Evolutionary conservation across 2,888 invertebrate species (phyloP).

Genomic region (Nemotelus nigrinus): DNA sequence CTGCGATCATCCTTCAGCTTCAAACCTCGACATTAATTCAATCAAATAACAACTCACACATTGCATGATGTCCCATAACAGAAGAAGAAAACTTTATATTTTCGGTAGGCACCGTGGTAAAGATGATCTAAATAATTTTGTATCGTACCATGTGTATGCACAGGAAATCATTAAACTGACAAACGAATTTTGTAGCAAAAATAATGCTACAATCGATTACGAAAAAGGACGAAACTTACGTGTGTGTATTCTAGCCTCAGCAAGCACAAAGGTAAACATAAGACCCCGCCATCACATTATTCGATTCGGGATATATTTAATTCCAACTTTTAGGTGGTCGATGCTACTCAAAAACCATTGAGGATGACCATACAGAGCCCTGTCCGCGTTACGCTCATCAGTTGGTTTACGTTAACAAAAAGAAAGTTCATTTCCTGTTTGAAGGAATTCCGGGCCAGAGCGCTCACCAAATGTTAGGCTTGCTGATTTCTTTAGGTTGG

Average conservation of each 20-base stretch:
- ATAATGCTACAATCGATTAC: slow-evolving; percentile 82
- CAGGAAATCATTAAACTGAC: slow-evolving; percentile 72
- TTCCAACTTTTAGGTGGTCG: slow-evolving; percentile 76
- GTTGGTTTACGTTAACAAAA: slow-evolving; percentile 77
- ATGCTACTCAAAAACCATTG: slow-evolving; percentile 70
- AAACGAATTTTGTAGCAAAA: slow-evolving; percentile 66
- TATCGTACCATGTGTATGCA: slow-evolving; percentile 82
- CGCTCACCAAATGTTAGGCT: slow-evolving; percentile 76
- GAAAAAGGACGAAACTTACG: slow-evolving; percentile 84
- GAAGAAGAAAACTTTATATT: slow-evolving; percentile 79
- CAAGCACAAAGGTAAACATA: slow-evolving; percentile 84
- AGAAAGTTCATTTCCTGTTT: slow-evolving; percentile 81
- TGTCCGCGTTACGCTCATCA: slow-evolving; percentile 88
- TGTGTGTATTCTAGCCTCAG: slow-evolving; percentile 86
- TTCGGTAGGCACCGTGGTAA: slow-evolving; percentile 89
- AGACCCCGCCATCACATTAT: slow-evolving; percentile 71
- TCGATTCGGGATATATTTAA: slow-evolving; percentile 88
- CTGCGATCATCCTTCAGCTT: slow-evolving; percentile 66
- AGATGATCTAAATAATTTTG: slow-evolving; percentile 85
- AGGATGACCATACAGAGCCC: slow-evolving; percentile 67
- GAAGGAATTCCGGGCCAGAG: slow-evolving; percentile 88
- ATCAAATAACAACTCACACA: slow-evolving; percentile 85
- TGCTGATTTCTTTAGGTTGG: slow-evolving; percentile 88
- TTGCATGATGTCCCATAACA: slow-evolving; percentile 89
- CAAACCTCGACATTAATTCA: slow-evolving; percentile 61